Conservation (phyloP, 2,113 vertebrate genomes). For the Embiotoca jacksoni region DNA sequence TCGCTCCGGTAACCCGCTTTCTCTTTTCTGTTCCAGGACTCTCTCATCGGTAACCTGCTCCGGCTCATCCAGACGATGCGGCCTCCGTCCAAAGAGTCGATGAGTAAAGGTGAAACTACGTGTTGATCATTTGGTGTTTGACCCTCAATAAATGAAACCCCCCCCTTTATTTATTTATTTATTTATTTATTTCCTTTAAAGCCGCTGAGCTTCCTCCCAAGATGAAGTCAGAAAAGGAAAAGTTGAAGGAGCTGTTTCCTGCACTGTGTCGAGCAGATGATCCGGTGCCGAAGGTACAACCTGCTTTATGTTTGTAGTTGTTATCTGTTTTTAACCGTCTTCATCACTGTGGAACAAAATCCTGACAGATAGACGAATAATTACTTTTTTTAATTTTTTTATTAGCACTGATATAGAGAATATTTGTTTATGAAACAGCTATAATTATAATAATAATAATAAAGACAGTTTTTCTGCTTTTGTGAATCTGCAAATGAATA, state of each 20-base stretch:
- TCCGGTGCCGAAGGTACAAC: conserved; percentile 86
- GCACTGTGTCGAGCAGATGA: conserved; percentile 93
- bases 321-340: no score
- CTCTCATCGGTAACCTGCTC: conserved; percentile 93
- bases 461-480: no score
- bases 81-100: conserved; percentile 87
- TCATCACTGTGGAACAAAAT: no score
- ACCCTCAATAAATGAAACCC: no score
- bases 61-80: conserved; percentile 98
- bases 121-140: no score
- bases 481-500: neutral
- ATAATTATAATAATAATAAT: no score
- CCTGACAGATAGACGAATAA: no score
- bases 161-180: no score
- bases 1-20: conserved; percentile 81
- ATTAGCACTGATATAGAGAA: no score
- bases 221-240: conserved; percentile 91
- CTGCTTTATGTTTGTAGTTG: neutral
- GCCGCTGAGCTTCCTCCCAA: conserved; percentile 79
- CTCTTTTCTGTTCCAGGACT: conserved; percentile 87
- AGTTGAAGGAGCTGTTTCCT: conserved; percentile 93
- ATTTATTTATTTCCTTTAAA: conserved; percentile 6
- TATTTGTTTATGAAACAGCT: no score
- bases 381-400: no score
- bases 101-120: conserved; percentile 80